A percentile compares a stretch with the other conserved stretches of the same genome.
phyloP scores from a whole-genome alignment of 2,113 vertebrate species.

The Ictalurus furcatus region DNA sequence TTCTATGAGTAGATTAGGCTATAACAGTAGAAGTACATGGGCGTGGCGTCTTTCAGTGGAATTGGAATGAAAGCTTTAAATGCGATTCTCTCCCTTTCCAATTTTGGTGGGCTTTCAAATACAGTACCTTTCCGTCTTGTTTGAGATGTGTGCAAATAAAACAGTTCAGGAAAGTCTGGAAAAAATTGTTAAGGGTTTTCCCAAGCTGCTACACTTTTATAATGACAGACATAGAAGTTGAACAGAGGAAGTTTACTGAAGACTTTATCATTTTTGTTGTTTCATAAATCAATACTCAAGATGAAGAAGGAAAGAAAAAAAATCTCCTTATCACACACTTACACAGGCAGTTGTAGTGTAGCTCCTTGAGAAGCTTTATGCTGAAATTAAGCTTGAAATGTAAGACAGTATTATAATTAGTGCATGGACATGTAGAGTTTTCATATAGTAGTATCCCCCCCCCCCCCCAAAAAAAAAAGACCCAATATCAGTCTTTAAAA shows the following conservation, averaged over 20 bases:
- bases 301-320: not conserved
- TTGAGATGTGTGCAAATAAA: not conserved
- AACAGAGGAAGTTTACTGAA: not conserved
- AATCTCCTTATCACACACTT: not conserved
- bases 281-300: not conserved
- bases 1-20: not conserved
- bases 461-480: not conserved
- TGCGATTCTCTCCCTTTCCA: not conserved
- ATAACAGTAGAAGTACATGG: not conserved
- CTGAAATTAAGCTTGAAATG: not conserved
- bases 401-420: slow-evolving; percentile 41
- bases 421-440: slow-evolving; percentile 42
- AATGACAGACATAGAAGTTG: not conserved
- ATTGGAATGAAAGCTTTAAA: not conserved
- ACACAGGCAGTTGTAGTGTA: slow-evolving; percentile 27
- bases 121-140: not conserved
- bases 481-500: not conserved
- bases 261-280: not conserved
- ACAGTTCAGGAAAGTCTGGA: not conserved
- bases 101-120: not conserved
- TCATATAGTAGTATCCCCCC: not conserved
- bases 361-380: slow-evolving; percentile 35
- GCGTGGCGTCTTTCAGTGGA: not conserved
- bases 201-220: not conserved
- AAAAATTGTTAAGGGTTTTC: not conserved